phyloP scores from a whole-genome alignment of 2,113 vertebrate genomes.

The Rhinopomastus cyanomelas region DNA sequence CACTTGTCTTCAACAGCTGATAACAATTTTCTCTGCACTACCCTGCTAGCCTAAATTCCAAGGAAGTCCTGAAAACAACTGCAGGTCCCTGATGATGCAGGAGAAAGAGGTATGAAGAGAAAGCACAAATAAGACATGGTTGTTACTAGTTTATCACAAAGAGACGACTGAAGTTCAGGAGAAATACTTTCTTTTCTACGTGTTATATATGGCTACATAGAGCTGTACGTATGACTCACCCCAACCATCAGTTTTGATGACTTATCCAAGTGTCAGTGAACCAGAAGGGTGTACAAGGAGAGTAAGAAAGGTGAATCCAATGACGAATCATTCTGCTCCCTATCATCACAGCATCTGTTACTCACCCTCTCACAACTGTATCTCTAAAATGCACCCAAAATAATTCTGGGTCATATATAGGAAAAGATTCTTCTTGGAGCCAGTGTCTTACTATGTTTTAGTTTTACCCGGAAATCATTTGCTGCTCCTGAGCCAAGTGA shows the following conservation, averaged over 20 bases:
- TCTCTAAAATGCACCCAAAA: background rate
- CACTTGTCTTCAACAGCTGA: background rate
- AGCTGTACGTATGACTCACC: background rate
- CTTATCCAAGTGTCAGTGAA: background rate
- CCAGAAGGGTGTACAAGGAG: background rate
- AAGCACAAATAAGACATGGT: background rate
- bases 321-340: background rate
- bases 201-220: background rate
- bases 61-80: background rate
- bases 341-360: background rate
- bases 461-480: background rate
- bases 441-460: background rate
- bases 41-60: background rate
- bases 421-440: background rate
- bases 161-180: background rate
- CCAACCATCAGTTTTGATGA: background rate
- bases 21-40: background rate
- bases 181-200: background rate
- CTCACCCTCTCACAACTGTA: background rate
- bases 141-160: background rate
- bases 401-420: background rate
- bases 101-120: background rate
- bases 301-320: background rate
- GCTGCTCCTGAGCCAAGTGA: conserved; percentile 7
- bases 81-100: background rate